Percentiles rank a stretch among this genome's conserved stretches.
Evolutionary conservation across 37 sponge, comb jelly and placozoan genomes (phyloP).

Genomic region (Aplysina aerophoba): DNA sequence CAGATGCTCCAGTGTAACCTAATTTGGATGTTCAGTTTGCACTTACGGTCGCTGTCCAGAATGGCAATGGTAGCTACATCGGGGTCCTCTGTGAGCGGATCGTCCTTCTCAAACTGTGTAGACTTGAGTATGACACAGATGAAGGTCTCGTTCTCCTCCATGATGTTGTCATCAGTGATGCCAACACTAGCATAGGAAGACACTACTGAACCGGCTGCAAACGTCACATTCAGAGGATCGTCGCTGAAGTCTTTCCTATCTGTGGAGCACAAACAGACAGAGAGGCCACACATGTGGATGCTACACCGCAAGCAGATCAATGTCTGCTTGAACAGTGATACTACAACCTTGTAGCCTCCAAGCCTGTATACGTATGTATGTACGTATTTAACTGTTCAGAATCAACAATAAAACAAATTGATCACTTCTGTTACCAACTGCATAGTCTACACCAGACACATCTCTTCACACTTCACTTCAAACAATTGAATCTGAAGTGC

Average conservation of each 20-base stretch:
- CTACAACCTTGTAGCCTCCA: too few species aligned
- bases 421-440: too few species aligned
- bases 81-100: background rate
- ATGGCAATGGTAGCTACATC: conserved; percentile 35
- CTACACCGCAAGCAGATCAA: too few species aligned
- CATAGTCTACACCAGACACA: too few species aligned
- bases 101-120: background rate
- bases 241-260: conserved; percentile 1
- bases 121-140: conserved; percentile 12
- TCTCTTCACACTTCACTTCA: too few species aligned
- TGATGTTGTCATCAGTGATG: conserved; percentile 13
- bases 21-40: too few species aligned
- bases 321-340: too few species aligned
- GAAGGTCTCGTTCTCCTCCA: conserved; percentile 28
- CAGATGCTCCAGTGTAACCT: too few species aligned
- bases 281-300: too few species aligned
- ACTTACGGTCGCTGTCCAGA: conserved; percentile 48
- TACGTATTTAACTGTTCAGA: too few species aligned
- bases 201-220: background rate
- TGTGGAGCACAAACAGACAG: background rate
- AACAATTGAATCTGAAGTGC: background rate
- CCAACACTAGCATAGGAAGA: background rate
- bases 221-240: background rate
- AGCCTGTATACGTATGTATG: too few species aligned
- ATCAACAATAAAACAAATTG: too few species aligned